Conservation (phyloP, 2,797 vertebrate genomes). For the Darevskia nairensis region DNA sequence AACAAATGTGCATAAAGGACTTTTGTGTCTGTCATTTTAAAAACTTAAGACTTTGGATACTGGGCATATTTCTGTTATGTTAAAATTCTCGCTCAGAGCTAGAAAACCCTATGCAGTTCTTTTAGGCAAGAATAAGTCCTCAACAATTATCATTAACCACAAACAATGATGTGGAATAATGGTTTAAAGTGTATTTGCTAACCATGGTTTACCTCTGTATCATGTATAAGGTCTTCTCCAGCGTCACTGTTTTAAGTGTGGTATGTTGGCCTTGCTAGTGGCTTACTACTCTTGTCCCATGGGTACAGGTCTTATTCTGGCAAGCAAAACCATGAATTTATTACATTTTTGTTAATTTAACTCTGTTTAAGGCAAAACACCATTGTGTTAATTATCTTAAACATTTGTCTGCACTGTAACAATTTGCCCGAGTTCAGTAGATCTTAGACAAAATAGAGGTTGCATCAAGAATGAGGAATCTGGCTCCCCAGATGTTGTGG, state of each 20-base stretch:
- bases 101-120: neutral
- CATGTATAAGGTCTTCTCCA: neutral
- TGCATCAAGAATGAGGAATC: no score
- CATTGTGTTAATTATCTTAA: neutral
- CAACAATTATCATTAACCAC: neutral
- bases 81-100: neutral
- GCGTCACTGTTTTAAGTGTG: neutral
- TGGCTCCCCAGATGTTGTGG: no score
- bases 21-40: neutral
- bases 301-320: neutral
- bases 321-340: neutral
- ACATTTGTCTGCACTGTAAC: neutral
- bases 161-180: neutral
- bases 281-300: neutral
- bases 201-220: neutral
- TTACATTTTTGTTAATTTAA: neutral
- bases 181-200: neutral
- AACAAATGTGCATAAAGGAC: neutral
- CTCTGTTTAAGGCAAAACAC: neutral
- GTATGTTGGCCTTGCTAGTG: neutral
- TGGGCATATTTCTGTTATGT: neutral
- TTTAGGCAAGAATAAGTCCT: neutral
- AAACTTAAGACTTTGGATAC: neutral
- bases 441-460: neutral
- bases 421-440: neutral